Evolutionary conservation across 2,888 invertebrate species (phyloP).

Genomic region (Callyntrura guangdongensis): DNA sequence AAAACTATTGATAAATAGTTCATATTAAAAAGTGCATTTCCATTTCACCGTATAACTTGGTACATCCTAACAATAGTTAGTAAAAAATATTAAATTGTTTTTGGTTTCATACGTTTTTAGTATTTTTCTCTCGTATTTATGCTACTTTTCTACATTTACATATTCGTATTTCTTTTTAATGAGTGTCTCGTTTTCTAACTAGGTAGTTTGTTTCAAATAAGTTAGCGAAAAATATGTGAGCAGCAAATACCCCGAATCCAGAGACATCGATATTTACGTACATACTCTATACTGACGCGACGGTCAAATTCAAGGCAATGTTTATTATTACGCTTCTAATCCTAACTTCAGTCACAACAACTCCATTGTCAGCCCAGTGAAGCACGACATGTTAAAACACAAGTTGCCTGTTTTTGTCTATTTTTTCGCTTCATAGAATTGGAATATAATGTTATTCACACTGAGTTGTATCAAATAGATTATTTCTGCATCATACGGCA

Average conservation of each 20-base stretch:
- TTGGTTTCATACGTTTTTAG: too few relatives aligned
- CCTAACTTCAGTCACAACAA: neutral
- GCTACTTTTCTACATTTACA: too few relatives aligned
- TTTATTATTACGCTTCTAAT: conserved; percentile 28
- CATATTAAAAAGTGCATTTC: too few relatives aligned
- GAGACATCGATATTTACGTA: neutral
- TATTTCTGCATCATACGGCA: neutral
- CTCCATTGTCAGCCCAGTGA: neutral
- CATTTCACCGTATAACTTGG: too few relatives aligned
- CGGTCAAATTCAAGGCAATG: conserved; percentile 61
- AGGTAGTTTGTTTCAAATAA: neutral
- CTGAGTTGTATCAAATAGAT: neutral
- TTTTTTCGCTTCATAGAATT: conserved; percentile 2
- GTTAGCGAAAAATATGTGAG: too few relatives aligned
- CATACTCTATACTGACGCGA: neutral
- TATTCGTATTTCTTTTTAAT: too few relatives aligned
- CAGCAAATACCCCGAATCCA: neutral
- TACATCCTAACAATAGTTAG: too few relatives aligned
- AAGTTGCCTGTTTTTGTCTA: neutral
- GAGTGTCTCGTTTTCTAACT: too few relatives aligned
- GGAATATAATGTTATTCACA: neutral
- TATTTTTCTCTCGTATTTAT: neutral
- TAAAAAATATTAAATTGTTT: too few relatives aligned
- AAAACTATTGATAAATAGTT: too few relatives aligned
- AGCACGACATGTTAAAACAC: neutral